These are phyloP conservation scores for Oenanthe melanoleuca DNA, from an alignment of 2,113 vertebrate species.

Conservation along the genomic window DNA sequence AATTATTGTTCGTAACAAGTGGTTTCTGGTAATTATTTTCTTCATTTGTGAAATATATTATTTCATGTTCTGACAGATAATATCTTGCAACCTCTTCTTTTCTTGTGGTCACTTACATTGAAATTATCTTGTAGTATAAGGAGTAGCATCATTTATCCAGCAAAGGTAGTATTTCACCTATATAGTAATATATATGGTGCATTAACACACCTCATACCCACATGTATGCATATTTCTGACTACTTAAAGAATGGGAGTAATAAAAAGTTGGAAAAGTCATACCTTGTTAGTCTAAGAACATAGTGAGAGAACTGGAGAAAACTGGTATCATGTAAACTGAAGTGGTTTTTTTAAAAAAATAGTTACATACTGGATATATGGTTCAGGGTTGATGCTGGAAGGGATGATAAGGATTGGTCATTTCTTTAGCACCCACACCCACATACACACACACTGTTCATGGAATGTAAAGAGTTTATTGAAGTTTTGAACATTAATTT, in stretches of 20 bases:
- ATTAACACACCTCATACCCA: neutral
- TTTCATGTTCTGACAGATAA: neutral
- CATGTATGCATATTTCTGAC: neutral
- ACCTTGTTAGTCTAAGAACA: conserved; percentile 12
- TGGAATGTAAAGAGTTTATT: neutral
- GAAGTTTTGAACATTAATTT: neutral
- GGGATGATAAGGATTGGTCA: neutral
- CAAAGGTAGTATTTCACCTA: neutral
- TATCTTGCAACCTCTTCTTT: neutral
- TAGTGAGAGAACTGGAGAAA: conserved; percentile 33
- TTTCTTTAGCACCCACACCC: neutral
- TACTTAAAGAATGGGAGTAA: conserved; percentile 12
- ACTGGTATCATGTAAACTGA: neutral
- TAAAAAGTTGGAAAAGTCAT: conserved; percentile 27
- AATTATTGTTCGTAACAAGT: neutral
- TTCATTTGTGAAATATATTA: neutral
- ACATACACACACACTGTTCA: neutral
- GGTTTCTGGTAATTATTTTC: neutral
- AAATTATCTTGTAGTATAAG: neutral
- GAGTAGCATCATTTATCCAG: neutral
- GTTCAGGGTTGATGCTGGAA: neutral
- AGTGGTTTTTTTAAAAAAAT: neutral
- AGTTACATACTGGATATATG: neutral
- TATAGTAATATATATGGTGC: neutral
- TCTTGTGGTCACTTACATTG: neutral